Evolutionary conservation across 1,140 invertebrate species (phyloP), one percentile per base, ranked within the genome.

Genomic region (Musca vetustissima): DNA sequence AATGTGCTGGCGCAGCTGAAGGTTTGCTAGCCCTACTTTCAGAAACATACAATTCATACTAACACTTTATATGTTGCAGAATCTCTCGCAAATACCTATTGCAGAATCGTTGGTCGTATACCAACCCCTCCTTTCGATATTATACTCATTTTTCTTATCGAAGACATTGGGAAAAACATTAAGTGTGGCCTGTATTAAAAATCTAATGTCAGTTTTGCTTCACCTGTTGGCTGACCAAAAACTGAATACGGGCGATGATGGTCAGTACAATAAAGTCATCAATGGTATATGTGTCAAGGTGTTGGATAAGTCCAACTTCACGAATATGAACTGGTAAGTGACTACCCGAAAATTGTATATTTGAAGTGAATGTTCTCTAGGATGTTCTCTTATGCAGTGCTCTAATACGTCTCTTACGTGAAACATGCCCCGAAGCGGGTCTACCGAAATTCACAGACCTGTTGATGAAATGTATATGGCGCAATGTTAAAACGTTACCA

Each of bases 391-490:
- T 81, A 83, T 84, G 17, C 74, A 93, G 91, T 81, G 92, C 91
- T 49, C 81, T 93, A 32, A 88, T 94, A 24, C 88, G 90, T 75
- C 81, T 94, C 43, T 81, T 95, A 22, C 89, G 92, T 70, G 92
- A 93, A 57, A 89, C 89, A 73, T 88, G 92, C 6, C 86, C 86
- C 14, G 89, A 86, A n/a, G 88, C 84, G 74, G 84, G 83, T 64
- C 79, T 85, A 15, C 84, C 86, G 0, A 90, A 93, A 72, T 93
- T 91, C 70, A 86, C 89, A 22, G 92, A 94, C 73, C 78, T 95
- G n/a, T 87, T 93, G 3, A 94, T 94, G 91, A 95, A 95, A 84
- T 94, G 92, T 78, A 85, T 93, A 47, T 95, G 93, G 93, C 90
- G 93, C 75, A 89, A 92, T 71, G 87, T 93, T 4, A 90, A 92